phyloP scores from a whole-genome alignment of 2,113 vertebrate genomes.

The Protobothrops flavoviridis region DNA sequence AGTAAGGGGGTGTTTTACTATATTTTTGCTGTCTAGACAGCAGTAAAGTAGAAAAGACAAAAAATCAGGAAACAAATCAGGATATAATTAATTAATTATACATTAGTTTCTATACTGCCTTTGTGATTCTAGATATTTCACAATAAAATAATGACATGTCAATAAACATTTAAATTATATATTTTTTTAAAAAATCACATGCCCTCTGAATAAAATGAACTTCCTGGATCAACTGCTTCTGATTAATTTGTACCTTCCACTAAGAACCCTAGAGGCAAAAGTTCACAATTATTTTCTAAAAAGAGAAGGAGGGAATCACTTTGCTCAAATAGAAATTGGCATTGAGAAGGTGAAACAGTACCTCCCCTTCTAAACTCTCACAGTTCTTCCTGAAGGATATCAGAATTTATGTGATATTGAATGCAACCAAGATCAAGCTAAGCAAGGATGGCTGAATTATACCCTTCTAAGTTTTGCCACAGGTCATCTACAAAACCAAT shows the following conservation, averaged over 20 bases:
- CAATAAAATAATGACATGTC: background rate
- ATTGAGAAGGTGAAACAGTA: no score
- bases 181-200: background rate
- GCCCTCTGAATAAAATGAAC: background rate
- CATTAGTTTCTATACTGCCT: background rate
- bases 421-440: no score
- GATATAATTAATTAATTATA: background rate
- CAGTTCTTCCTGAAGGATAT: no score
- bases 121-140: background rate
- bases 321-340: no score
- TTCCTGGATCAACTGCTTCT: background rate
- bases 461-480: no score
- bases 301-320: background rate
- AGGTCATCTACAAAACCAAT: no score
- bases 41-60: background rate
- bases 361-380: no score
- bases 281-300: background rate
- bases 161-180: background rate
- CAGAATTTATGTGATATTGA: no score
- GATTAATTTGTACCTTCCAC: background rate
- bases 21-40: background rate
- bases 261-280: background rate
- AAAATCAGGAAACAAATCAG: background rate
- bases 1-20: background rate
- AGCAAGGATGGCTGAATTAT: no score